phyloP scores from a whole-genome alignment of 2,113 vertebrate genomes.

The Stictonetta naevosa region DNA sequence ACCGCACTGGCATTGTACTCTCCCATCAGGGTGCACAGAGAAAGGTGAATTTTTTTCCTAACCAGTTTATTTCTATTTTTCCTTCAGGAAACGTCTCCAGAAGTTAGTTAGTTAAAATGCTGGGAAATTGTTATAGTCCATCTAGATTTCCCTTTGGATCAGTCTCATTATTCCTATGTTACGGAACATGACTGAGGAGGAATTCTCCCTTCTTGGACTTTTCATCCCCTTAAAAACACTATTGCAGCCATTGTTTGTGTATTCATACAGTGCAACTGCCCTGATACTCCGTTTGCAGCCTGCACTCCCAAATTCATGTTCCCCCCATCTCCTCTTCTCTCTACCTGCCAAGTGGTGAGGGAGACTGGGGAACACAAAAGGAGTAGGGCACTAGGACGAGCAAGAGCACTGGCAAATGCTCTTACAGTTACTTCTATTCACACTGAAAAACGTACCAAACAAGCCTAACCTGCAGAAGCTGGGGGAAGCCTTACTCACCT shows the following conservation, averaged over 20 bases:
- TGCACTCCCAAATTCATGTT: background rate
- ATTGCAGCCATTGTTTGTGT: background rate
- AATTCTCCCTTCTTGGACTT: background rate
- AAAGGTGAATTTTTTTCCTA: background rate
- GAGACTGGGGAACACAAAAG: background rate
- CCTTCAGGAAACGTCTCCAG: background rate
- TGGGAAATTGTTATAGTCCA: background rate
- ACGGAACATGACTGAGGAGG: background rate
- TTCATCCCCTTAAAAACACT: background rate
- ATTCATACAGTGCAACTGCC: background rate
- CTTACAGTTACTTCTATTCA: background rate
- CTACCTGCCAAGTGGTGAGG: background rate
- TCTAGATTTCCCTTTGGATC: background rate
- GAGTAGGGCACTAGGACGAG: background rate
- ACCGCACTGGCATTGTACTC: background rate
- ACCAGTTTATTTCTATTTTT: background rate
- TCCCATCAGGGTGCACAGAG: background rate
- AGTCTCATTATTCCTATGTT: background rate
- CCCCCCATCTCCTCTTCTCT: no score
- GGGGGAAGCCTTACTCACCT: constrained; percentile 70
- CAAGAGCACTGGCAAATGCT: background rate
- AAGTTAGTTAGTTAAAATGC: background rate
- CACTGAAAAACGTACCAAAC: no score
- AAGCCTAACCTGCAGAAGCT: background rate
- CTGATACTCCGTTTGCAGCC: background rate